phyloP scores from a whole-genome alignment of 2,797 vertebrate genomes.

The Chrysocyon brachyurus region DNA sequence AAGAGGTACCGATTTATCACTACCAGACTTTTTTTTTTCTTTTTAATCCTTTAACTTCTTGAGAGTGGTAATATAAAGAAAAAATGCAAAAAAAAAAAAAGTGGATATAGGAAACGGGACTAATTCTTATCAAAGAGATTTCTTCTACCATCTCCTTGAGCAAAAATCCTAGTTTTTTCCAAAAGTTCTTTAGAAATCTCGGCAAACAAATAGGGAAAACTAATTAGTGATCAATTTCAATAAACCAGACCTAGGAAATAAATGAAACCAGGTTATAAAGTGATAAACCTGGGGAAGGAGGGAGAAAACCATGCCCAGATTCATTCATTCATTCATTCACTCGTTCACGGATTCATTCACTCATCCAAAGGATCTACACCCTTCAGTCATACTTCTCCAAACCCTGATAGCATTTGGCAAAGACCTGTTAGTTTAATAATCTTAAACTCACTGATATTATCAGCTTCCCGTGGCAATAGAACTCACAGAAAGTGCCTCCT shows the following conservation, averaged over 20 bases:
- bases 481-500: neutral
- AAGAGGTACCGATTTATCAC: conserved; percentile 69
- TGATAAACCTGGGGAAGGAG: neutral
- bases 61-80: conserved; percentile 21
- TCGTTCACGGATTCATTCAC: too few species aligned
- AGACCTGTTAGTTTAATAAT: neutral
- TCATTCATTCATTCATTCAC: neutral
- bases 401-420: neutral
- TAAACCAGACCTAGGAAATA: neutral
- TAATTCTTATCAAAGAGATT: neutral
- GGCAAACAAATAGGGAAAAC: neutral
- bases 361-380: neutral
- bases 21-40: conserved; percentile 59
- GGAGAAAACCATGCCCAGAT: neutral
- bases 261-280: neutral
- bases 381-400: neutral
- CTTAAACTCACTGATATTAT: neutral
- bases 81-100: neutral
- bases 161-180: neutral
- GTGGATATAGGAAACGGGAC: neutral
- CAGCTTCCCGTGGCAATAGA: neutral
- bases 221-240: neutral
- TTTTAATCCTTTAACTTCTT: conserved; percentile 52
- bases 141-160: neutral
- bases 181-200: neutral